phyloP scores from a whole-genome alignment of 2,888 invertebrate species.

The Carterocephalus palaemon region DNA sequence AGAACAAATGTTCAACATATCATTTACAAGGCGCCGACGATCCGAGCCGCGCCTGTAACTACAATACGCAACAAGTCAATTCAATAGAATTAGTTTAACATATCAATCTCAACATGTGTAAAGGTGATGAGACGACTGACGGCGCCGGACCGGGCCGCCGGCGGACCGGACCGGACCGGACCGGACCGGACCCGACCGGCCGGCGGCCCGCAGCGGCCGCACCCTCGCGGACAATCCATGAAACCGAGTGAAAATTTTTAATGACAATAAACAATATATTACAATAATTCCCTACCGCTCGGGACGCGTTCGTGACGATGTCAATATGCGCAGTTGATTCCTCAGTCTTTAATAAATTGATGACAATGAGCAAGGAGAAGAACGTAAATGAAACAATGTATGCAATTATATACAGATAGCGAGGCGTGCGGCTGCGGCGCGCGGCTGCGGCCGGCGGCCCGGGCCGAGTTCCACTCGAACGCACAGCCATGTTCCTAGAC shows the following conservation, averaged over 20 bases:
- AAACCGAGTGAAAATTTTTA: slow-evolving; percentile 54
- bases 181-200: slow-evolving; percentile 16
- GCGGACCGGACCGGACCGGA: slow-evolving; percentile 30
- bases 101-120: slow-evolving; percentile 79
- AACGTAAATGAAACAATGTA: slow-evolving; percentile 75
- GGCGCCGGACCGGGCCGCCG: slow-evolving; percentile 40
- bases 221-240: slow-evolving; percentile 43
- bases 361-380: slow-evolving; percentile 76
- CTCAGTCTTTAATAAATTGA: slow-evolving; percentile 79
- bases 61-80: slow-evolving; percentile 77
- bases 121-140: slow-evolving; percentile 69
- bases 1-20: slow-evolving; percentile 58
- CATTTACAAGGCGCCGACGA: slow-evolving; percentile 43
- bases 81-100: slow-evolving; percentile 79
- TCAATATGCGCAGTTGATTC: slow-evolving; percentile 76
- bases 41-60: slow-evolving; percentile 42
- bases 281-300: slow-evolving; percentile 59
- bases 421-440: slow-evolving; percentile 33
- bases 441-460: slow-evolving; percentile 32
- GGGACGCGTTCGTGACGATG: slow-evolving; percentile 74
- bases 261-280: slow-evolving; percentile 64
- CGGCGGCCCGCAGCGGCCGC: slow-evolving; percentile 26
- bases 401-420: slow-evolving; percentile 74
- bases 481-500: slow-evolving; percentile 73
- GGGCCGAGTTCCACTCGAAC: slow-evolving; percentile 61